Evolutionary conservation across 2,888 invertebrate species (phyloP).

Genomic region (Cheilosia grossa): DNA sequence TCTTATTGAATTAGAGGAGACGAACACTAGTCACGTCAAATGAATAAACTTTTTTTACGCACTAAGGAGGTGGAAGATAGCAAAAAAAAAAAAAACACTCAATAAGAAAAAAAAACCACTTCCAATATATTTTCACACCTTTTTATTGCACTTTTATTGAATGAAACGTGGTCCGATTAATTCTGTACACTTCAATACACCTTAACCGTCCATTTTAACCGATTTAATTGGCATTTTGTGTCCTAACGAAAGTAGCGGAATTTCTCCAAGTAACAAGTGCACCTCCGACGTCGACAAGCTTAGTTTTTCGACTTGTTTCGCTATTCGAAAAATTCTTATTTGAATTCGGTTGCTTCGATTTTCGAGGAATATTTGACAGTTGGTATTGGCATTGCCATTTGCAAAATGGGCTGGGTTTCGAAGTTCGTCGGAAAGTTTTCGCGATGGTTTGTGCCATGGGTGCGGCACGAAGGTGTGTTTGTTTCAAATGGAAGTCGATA

Average conservation of each 20-base stretch:
- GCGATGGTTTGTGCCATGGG: conserved; percentile 26
- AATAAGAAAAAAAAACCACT: conserved; percentile 28
- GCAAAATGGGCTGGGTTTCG: conserved; percentile 19
- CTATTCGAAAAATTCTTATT: conserved; percentile 72
- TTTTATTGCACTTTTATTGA: conserved; percentile 52
- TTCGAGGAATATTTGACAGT: conserved; percentile 48
- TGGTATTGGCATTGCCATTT: conserved; percentile 12
- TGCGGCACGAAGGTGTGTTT: not conserved
- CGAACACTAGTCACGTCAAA: conserved; percentile 70
- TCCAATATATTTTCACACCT: conserved; percentile 48
- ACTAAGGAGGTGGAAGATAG: conserved; percentile 37
- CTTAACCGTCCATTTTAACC: conserved; percentile 28
- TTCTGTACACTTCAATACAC: conserved; percentile 22
- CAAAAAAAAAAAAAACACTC: conserved; percentile 27
- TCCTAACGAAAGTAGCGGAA: conserved; percentile 56
- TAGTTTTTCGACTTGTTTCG: conserved; percentile 71
- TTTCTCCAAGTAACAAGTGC: conserved; percentile 67
- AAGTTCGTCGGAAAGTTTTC: conserved; percentile 21
- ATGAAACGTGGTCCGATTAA: conserved; percentile 5
- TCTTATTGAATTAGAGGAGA: conserved; percentile 73
- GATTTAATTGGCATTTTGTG: conserved; percentile 37
- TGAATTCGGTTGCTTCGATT: conserved; percentile 54
- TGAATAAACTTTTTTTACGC: conserved; percentile 60
- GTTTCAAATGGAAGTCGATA: not conserved
- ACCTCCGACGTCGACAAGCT: conserved; percentile 74